Percentiles rank a stretch among this genome's conserved stretches.
Evolutionary conservation across 2,888 invertebrate species (phyloP).

Genomic region (Diadromus collaris): DNA sequence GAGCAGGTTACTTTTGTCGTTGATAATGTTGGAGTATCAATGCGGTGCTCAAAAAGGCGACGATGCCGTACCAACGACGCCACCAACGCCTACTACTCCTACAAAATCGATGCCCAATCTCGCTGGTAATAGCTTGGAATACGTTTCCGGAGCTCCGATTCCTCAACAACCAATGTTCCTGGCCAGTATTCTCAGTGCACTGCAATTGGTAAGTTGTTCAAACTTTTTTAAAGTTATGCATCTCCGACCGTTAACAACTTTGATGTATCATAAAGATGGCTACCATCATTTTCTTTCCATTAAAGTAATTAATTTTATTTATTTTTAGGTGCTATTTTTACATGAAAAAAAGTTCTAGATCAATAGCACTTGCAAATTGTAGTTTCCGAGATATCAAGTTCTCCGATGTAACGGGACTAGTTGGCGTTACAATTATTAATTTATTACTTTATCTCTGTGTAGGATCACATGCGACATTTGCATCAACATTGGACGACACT

Average conservation of each 20-base stretch:
- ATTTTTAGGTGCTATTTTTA: neutral
- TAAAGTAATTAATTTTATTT: no score
- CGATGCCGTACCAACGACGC: conserved; percentile 68
- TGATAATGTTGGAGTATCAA: conserved; percentile 89
- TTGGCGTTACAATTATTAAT: neutral
- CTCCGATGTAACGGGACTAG: neutral
- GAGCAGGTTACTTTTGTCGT: conserved; percentile 84
- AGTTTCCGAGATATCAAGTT: neutral
- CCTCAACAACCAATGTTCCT: conserved; percentile 93
- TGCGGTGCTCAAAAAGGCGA: conserved; percentile 83
- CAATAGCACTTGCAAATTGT: no score
- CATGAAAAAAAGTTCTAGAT: neutral
- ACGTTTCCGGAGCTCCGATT: conserved; percentile 84
- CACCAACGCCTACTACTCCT: conserved; percentile 72
- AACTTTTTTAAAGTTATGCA: neutral
- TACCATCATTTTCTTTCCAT: no score
- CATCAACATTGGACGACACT: conserved; percentile 93
- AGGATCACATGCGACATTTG: conserved; percentile 86
- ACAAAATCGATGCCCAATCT: conserved; percentile 73
- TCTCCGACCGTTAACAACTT: no score
- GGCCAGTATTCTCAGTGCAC: conserved; percentile 88
- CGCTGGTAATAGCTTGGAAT: conserved; percentile 81
- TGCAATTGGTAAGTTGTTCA: conserved; percentile 81
- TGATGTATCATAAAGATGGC: neutral
- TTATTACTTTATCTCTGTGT: conserved; percentile 47